Evolutionary conservation across 1,140 invertebrate genomes (phyloP).

Genomic region (Glomeris maerens): DNA sequence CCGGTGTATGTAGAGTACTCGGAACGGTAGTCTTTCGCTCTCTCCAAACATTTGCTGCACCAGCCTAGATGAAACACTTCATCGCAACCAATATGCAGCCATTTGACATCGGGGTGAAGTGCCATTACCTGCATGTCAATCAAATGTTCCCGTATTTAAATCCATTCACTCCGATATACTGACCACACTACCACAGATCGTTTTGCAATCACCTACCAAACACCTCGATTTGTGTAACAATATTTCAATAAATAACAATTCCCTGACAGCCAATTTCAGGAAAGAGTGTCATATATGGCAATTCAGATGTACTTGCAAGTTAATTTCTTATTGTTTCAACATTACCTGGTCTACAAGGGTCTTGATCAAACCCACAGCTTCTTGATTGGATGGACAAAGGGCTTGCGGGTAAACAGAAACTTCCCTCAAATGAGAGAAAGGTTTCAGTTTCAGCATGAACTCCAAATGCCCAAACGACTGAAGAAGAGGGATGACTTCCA

Average conservation of each 20-base stretch:
- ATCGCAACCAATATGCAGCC: conserved; percentile 36
- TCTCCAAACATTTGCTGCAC: conserved; percentile 32
- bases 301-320: conserved; percentile 32
- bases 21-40: conserved; percentile 30
- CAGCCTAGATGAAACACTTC: conserved; percentile 34
- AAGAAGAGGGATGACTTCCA: conserved; percentile 39
- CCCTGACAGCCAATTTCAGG: too few relatives aligned
- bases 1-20: too few relatives aligned
- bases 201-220: too few relatives aligned
- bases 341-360: conserved; percentile 43
- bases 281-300: too few relatives aligned
- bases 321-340: conserved; percentile 28
- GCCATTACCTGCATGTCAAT: conserved; percentile 27
- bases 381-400: conserved; percentile 35
- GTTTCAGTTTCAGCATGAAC: conserved; percentile 40
- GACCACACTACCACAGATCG: too few relatives aligned
- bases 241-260: too few relatives aligned
- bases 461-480: conserved; percentile 45
- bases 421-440: conserved; percentile 39
- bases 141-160: conserved; percentile 24
- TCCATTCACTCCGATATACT: conserved; percentile 37
- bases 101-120: conserved; percentile 28
- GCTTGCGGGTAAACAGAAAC: conserved; percentile 37
- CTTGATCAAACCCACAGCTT: conserved; percentile 34
- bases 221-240: too few relatives aligned